Conservation (phyloP, 2,113 vertebrate species). For the Xenopus laevis region DNA sequence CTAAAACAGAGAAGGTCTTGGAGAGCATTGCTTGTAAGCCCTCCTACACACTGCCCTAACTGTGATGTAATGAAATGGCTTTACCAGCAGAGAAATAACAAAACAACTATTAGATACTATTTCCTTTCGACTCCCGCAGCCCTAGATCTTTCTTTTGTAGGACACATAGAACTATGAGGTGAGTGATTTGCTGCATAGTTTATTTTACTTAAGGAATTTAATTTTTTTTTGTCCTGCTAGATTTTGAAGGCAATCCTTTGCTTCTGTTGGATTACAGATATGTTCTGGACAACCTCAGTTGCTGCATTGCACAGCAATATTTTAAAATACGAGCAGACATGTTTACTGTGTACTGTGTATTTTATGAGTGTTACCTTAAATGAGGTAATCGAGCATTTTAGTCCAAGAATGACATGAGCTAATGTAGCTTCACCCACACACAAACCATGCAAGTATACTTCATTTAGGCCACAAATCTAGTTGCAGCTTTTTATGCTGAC, state of each 20-base stretch:
- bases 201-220: constrained; percentile 63
- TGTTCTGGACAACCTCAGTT: constrained; percentile 70
- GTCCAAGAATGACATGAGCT: constrained; percentile 76
- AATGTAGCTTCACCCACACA: constrained; percentile 65
- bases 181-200: constrained; percentile 57
- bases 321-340: constrained; percentile 83
- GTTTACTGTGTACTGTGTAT: constrained; percentile 81
- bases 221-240: constrained; percentile 54
- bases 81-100: background rate
- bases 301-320: constrained; percentile 70
- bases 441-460: constrained; percentile 53
- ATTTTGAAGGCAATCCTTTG: constrained; percentile 65
- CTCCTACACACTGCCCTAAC: background rate
- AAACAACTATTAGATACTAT: constrained; percentile 39
- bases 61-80: background rate
- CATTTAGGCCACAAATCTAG: constrained; percentile 59
- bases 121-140: constrained; percentile 53
- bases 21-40: too few relatives aligned
- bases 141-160: constrained; percentile 58
- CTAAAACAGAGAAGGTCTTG: too few relatives aligned
- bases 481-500: constrained; percentile 51
- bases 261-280: constrained; percentile 70
- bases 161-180: constrained; percentile 57
- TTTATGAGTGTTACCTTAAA: constrained; percentile 79
- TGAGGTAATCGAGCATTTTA: constrained; percentile 75